Conservation (phyloP, 2,113 vertebrate genomes). For the Suricata suricatta region DNA sequence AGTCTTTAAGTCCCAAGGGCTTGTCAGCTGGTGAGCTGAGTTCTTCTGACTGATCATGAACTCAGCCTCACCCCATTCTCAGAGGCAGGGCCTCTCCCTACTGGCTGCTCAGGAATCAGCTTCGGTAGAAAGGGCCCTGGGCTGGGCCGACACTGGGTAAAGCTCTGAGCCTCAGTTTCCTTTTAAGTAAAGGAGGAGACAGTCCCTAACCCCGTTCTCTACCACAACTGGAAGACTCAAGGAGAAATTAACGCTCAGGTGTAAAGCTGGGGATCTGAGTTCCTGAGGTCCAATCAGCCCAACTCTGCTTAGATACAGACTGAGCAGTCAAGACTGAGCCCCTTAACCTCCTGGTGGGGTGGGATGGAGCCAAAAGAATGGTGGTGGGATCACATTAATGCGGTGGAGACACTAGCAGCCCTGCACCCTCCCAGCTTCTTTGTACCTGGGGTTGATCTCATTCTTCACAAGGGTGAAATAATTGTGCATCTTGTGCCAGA, state of each 20-base stretch:
- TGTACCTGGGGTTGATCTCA: conserved; percentile 93
- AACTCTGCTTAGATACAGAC: neutral
- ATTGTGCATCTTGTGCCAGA: conserved; percentile 95
- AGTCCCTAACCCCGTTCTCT: neutral
- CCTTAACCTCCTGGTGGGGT: accelerated
- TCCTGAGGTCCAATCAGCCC: neutral
- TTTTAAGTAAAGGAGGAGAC: neutral
- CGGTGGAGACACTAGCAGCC: neutral
- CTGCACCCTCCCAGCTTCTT: conserved; percentile 57
- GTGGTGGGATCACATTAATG: neutral
- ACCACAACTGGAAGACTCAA: neutral
- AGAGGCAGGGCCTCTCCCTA: neutral
- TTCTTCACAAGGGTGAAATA: conserved; percentile 95
- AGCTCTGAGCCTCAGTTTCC: neutral
- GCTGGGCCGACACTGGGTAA: neutral
- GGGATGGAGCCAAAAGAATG: neutral
- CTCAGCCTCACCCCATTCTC: neutral
- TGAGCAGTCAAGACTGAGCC: neutral
- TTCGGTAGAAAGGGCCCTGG: neutral
- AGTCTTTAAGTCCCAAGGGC: neutral
- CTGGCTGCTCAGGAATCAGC: neutral
- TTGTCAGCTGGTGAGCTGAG: neutral
- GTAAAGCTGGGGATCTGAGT: neutral
- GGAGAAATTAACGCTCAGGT: neutral
- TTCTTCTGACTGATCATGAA: neutral